Evolutionary conservation across 2,113 vertebrate genomes (phyloP).

Genomic region (Pogona vitticeps): DNA sequence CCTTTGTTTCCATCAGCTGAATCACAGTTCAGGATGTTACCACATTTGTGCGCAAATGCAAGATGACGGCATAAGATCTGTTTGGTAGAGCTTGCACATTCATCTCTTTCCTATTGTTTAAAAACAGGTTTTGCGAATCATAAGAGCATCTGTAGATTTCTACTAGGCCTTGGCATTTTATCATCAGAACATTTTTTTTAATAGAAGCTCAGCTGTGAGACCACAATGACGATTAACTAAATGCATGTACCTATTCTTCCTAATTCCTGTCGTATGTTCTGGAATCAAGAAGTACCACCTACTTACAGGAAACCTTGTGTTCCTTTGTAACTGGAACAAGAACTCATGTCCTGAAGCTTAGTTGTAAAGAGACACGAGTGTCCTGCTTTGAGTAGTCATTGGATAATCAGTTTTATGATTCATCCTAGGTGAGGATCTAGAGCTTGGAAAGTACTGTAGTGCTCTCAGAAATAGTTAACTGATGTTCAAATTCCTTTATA

Average conservation of each 20-base stretch:
- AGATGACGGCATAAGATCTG: conserved; percentile 1
- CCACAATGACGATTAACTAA: background rate
- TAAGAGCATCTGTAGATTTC: background rate
- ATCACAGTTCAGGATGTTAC: background rate
- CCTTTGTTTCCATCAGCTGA: conserved; percentile 11
- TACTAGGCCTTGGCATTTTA: background rate
- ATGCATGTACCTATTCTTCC: background rate
- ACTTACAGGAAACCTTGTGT: too few species aligned
- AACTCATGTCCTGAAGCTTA: too few species aligned
- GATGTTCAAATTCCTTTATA: too few species aligned
- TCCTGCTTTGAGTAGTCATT: too few species aligned
- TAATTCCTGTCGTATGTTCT: background rate
- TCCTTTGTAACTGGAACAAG: too few species aligned
- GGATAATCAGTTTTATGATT: too few species aligned
- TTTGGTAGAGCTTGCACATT: background rate
- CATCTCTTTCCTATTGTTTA: background rate
- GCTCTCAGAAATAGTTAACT: too few species aligned
- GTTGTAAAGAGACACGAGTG: too few species aligned
- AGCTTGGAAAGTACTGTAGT: too few species aligned
- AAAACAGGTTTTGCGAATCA: background rate
- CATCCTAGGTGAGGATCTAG: too few species aligned
- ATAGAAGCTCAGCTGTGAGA: background rate
- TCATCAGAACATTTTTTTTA: background rate
- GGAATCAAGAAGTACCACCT: too few species aligned
- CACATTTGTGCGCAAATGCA: background rate